phyloP scores from a whole-genome alignment of 23 tunicate genomes.

The Styela plicata region DNA sequence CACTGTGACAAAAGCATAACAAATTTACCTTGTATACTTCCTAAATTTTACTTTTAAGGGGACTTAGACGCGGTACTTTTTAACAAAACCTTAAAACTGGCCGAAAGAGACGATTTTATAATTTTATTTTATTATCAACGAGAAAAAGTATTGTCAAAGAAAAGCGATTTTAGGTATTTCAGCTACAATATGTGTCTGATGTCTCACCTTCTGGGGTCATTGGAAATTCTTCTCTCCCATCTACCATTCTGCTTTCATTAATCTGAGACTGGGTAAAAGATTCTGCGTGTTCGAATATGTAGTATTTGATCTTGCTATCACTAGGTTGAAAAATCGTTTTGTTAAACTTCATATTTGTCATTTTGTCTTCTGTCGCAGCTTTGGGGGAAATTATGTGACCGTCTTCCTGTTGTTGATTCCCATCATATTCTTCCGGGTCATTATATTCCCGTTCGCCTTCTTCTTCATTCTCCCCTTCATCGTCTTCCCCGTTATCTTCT shows the following conservation, averaged over 20 bases:
- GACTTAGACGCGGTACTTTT: too few relatives aligned
- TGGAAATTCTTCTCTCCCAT: not conserved
- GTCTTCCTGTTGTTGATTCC: not conserved
- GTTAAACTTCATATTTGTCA: not conserved
- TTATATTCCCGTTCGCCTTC: too few relatives aligned
- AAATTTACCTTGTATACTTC: too few relatives aligned
- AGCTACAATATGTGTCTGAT: too few relatives aligned
- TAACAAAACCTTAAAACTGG: too few relatives aligned
- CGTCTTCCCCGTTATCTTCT: constrained; percentile 15
- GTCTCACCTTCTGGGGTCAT: not conserved
- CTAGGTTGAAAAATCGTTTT: not conserved
- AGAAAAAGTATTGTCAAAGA: too few relatives aligned
- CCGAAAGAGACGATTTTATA: too few relatives aligned
- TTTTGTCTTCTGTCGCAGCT: not conserved
- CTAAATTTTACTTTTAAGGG: too few relatives aligned
- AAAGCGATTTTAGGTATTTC: too few relatives aligned
- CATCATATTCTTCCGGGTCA: not conserved
- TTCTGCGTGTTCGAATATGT: not conserved
- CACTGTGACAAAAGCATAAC: too few relatives aligned
- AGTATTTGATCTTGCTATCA: not conserved
- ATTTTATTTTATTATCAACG: too few relatives aligned
- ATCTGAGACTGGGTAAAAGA: not conserved
- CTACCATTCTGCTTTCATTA: not conserved
- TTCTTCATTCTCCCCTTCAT: not conserved
- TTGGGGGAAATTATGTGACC: not conserved